Base-by-base conservation (phyloP, 2,888 invertebrate species). In the Lepidochitona cinerea region DNA sequence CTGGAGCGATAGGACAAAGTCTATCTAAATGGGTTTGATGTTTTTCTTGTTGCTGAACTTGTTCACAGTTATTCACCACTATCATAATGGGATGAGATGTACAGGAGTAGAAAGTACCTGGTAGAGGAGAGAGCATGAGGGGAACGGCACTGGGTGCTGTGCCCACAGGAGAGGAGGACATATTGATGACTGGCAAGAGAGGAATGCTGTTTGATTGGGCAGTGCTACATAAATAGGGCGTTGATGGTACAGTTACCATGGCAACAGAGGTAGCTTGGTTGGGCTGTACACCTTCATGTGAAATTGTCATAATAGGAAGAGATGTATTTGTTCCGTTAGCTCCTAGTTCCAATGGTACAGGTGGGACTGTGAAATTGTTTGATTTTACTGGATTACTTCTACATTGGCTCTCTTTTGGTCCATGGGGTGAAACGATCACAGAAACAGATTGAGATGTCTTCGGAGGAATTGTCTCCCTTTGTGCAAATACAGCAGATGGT, bases 1-100 rank as follows among this genome's bases (percentile, higher is more conserved):
- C 59, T 59, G 59, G 59, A 1, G 59, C 59, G 14, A 59, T 59
- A 4, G 59, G 59, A 59, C 59, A 59, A 4, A 59, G 59, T 59
- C 26, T 59, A 26, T 59, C 59, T 14, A 12, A 26, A 29, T 23
- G 59, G 12, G 59, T 29, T 49, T 23, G 49, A n/a, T 18, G 23
- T 4, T n/a, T 18, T 2, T 49, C 49, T 49, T 2, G 49, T 49
- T 49, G 49, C 49, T 41, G 41, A 9, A 12, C 9, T 18, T 41
- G 41, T 41, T 41, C 49, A 2, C 49, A 4, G 26, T 59, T 4
- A 32, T 59, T 59, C 12, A 59, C 59, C 29, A 59, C 59, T 23
- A 59, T 59, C 23, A 59, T 32, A 9, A 59, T 59, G 26, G 59
- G 59, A 18, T 1, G 26, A 23, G 23, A 32, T 29, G 59, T 26